A percentile compares a stretch with the other conserved stretches of the same genome.
phyloP scores from a whole-genome alignment of 2,797 vertebrate species.

The Hoplostethus atlanticus region DNA sequence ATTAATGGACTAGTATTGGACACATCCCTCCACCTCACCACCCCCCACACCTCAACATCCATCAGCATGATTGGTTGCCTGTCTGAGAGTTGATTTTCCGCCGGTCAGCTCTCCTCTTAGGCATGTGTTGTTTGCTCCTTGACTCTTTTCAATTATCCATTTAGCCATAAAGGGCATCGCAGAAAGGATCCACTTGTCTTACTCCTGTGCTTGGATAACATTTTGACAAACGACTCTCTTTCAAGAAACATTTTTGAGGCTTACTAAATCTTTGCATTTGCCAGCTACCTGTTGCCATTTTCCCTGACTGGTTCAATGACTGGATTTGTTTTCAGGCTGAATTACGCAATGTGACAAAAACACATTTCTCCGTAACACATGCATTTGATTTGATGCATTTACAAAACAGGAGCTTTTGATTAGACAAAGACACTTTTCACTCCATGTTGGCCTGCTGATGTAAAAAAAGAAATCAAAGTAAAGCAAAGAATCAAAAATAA shows the following conservation, averaged over 20 bases:
- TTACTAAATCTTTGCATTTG: not conserved
- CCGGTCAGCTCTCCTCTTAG: not conserved
- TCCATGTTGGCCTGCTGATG: not conserved
- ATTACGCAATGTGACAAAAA: not conserved
- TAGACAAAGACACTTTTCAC: not conserved
- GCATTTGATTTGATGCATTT: not conserved
- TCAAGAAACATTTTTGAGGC: not conserved
- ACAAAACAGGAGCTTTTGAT: not conserved
- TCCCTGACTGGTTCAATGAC: no score
- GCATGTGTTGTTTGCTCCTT: not conserved
- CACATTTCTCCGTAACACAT: not conserved
- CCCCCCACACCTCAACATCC: conserved; percentile 23
- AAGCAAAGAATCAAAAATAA: not conserved
- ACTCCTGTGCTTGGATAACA: conserved; percentile 31
- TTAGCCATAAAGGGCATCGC: no score
- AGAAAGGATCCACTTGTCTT: not conserved
- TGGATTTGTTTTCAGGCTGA: not conserved
- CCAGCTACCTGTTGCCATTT: not conserved
- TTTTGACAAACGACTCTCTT: not conserved
- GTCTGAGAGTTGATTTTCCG: conserved; percentile 17
- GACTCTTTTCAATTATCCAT: not conserved
- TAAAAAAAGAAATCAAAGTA: not conserved
- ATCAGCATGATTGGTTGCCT: conserved; percentile 43
- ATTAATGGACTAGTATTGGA: not conserved
- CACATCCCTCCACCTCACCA: not conserved